phyloP scores from a whole-genome alignment of 2,888 invertebrate genomes.

The Drosophila austrosaltans region DNA sequence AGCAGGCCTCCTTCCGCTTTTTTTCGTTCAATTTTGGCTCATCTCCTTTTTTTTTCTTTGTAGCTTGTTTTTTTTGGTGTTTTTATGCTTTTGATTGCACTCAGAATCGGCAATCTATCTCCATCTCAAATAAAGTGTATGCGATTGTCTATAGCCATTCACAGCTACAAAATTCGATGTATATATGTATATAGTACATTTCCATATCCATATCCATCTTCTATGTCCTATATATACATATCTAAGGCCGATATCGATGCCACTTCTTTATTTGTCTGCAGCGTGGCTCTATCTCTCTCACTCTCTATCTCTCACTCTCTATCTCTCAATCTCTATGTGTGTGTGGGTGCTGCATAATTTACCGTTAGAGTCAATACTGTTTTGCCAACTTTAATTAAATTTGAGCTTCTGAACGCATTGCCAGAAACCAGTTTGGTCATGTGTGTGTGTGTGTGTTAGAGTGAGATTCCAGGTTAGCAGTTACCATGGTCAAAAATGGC shows the following conservation, averaged over 20 bases:
- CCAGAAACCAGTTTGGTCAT: conserved; percentile 5
- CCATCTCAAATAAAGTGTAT: conserved; percentile 32
- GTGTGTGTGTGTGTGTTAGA: conserved; percentile 18
- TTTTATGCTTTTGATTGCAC: conserved; percentile 41
- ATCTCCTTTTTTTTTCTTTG: not conserved
- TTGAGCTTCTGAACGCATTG: conserved; percentile 62
- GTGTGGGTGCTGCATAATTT: conserved; percentile 69
- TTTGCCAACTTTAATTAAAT: conserved; percentile 74
- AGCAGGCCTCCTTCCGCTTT: conserved; percentile 40
- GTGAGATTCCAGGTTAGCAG: conserved; percentile 18
- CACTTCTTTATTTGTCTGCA: not conserved
- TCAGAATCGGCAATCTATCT: conserved; percentile 41
- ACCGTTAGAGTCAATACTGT: conserved; percentile 72
- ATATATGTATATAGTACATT: too few relatives aligned
- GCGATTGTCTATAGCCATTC: conserved; percentile 41
- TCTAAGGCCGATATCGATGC: not conserved
- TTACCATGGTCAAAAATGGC: conserved; percentile 51
- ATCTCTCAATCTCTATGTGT: conserved; percentile 8
- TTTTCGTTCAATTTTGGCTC: too few relatives aligned
- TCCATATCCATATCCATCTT: not conserved
- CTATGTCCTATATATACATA: not conserved
- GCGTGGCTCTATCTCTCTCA: not conserved
- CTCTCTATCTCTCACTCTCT: not conserved
- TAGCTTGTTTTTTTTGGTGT: conserved; percentile 18
- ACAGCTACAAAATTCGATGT: not conserved